Base-by-base conservation (phyloP, 2,888 invertebrate species). In the Melinopterus prodromus region DNA sequence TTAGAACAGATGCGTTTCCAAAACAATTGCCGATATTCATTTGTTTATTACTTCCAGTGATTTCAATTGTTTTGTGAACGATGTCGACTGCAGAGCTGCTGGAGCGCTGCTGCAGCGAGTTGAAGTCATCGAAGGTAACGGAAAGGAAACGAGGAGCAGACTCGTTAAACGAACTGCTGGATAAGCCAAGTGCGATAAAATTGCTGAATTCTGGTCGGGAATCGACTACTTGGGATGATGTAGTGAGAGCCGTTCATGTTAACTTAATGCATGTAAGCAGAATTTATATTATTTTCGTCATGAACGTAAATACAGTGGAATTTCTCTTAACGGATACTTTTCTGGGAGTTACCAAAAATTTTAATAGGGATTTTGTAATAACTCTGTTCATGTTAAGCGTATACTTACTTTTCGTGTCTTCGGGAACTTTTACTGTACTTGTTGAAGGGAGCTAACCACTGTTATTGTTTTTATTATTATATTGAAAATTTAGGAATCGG, bases 121-220 rank as follows among this genome's bases (percentile, higher is more conserved):
- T 92, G 16, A 87, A 87, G 77, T 90, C 90, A 15, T 84, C 85
- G 78, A 88, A 90, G 81, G 86, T 89, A 9, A 89, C 88, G 69
- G 91, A 91, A 71, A 87, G 92, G 71, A 91, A 90, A 83, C 91
- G 89, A 86, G 88, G 86, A 86, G 90, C 90, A 6, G 91, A 91
- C 85, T 84, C 79, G 36, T 82, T 91, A 77, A 90, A 90, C 85
- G 90, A 89, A 81, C 89, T 89, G 80, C 87, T 91, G 2, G 87
- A 87, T 15, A 88, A 89, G 83, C 89, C 89, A 85, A 89, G 89
- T 69, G 88, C 89, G 6, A 89, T 90, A 69, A 83, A 88, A 5
- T 83, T 90, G 70, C 85, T 91, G 37, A 88, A 89, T 76, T 88
- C 88, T 78, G 90, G 90, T 77, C 38, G 72, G 6, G 86, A 84